phyloP scores from a whole-genome alignment of 1,140 invertebrate genomes.

The Leucophenga varia region DNA sequence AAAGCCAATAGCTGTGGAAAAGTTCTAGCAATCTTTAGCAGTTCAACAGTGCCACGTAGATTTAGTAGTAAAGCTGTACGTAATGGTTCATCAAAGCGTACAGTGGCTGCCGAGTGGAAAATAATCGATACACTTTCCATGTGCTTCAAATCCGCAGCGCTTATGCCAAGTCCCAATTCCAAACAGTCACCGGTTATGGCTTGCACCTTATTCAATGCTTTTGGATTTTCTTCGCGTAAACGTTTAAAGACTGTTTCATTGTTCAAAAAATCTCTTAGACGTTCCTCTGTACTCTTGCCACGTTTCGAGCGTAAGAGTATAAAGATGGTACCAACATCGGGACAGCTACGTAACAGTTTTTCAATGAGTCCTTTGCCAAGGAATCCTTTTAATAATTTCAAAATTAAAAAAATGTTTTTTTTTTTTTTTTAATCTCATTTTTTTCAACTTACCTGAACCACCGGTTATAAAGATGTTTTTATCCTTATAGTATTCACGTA shows the following conservation, averaged over 20 bases:
- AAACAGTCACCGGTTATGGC: slow-evolving; percentile 75
- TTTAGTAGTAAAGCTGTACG: slow-evolving; percentile 65
- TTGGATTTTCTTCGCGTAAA: slow-evolving; percentile 47
- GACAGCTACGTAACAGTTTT: slow-evolving; percentile 72
- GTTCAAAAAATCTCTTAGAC: slow-evolving; percentile 64
- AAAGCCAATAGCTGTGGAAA: slow-evolving; percentile 70
- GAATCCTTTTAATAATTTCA: slow-evolving; percentile 61
- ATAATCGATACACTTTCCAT: slow-evolving; percentile 74
- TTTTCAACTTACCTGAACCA: slow-evolving; percentile 64
- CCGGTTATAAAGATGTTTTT: slow-evolving; percentile 65
- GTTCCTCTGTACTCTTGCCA: slow-evolving; percentile 64
- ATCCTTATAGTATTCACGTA: too few species aligned
- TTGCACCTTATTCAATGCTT: slow-evolving; percentile 68
- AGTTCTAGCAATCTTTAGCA: slow-evolving; percentile 64
- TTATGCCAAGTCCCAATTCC: slow-evolving; percentile 61
- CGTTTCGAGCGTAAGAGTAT: slow-evolving; percentile 75
- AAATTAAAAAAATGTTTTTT: not conserved
- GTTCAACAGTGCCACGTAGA: slow-evolving; percentile 60
- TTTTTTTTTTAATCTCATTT: slow-evolving; percentile 37
- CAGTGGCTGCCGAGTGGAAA: slow-evolving; percentile 88
- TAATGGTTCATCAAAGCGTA: slow-evolving; percentile 70
- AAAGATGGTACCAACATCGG: slow-evolving; percentile 70
- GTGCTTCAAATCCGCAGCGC: slow-evolving; percentile 1
- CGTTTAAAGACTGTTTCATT: slow-evolving; percentile 58
- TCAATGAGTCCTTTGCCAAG: slow-evolving; percentile 82